Percentiles rank a stretch among this genome's conserved stretches.
These are phyloP conservation scores for Drosophila santomea DNA, from an alignment of 1,140 invertebrate species.

Conservation along the genomic window DNA sequence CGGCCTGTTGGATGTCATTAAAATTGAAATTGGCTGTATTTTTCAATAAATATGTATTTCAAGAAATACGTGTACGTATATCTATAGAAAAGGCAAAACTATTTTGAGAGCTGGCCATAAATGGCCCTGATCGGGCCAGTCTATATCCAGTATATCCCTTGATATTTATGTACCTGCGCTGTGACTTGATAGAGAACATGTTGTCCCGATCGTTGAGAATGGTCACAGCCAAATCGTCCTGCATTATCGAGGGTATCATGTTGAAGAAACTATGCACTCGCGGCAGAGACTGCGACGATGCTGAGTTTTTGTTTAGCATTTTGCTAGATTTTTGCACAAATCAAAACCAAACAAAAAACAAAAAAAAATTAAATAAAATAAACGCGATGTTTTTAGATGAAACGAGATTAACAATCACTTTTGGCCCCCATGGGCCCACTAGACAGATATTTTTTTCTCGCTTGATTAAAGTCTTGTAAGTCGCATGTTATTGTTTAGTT, in stretches of 20 bases:
- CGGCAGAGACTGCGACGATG: slow-evolving; percentile 76
- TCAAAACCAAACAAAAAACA: background rate
- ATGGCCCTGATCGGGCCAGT: slow-evolving; percentile 9
- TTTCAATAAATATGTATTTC: slow-evolving; percentile 3
- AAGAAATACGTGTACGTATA: background rate
- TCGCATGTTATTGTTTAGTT: background rate
- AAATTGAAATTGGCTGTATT: slow-evolving; percentile 43
- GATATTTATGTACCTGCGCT: slow-evolving; percentile 64
- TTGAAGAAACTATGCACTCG: slow-evolving; percentile 83
- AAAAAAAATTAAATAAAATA: slow-evolving; percentile 10
- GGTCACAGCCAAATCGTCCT: slow-evolving; percentile 78
- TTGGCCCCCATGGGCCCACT: slow-evolving; percentile 40
- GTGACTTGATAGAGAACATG: slow-evolving; percentile 82
- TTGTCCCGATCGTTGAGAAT: slow-evolving; percentile 78
- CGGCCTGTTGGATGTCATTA: slow-evolving; percentile 58
- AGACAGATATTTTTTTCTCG: background rate
- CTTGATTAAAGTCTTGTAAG: background rate
- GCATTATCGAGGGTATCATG: slow-evolving; percentile 81
- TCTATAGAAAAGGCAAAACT: slow-evolving; percentile 31
- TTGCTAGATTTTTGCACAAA: slow-evolving; percentile 9
- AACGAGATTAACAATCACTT: slow-evolving; percentile 4
- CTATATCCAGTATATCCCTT: background rate
- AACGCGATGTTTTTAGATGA: background rate
- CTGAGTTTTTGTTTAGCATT: slow-evolving; percentile 81
- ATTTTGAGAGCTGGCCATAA: slow-evolving; percentile 47